phyloP scores from a whole-genome alignment of 2,888 invertebrate genomes.

The Artemia sp. region DNA sequence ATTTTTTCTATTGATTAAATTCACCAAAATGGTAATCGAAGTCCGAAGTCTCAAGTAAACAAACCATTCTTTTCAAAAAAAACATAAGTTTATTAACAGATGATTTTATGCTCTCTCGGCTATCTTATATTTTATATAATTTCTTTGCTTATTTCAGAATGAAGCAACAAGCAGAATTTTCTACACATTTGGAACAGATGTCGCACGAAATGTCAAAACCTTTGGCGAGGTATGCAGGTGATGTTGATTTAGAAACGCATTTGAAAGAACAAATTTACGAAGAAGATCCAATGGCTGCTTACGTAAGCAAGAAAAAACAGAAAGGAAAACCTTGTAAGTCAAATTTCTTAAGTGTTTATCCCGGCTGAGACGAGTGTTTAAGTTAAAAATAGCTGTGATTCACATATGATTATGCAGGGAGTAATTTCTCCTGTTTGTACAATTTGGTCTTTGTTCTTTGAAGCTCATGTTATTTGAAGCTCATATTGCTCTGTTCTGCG shows the following conservation, averaged over 20 bases:
- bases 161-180: constrained; percentile 60
- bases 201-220: constrained; percentile 75
- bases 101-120: constrained; percentile 13
- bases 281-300: constrained; percentile 87
- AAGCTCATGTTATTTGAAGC: too few species aligned
- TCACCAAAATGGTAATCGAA: too few species aligned
- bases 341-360: neutral
- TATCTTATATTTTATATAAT: neutral
- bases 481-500: too few species aligned
- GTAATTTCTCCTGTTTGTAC: too few species aligned
- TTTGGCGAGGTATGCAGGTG: constrained; percentile 70
- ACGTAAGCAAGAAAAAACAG: constrained; percentile 53
- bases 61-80: neutral
- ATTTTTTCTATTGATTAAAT: too few species aligned
- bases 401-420: too few species aligned
- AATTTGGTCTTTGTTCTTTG: too few species aligned
- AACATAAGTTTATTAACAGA: neutral
- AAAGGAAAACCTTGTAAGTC: constrained; percentile 30
- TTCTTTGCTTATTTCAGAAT: constrained; percentile 36
- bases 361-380: too few species aligned
- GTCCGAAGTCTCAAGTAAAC: neutral
- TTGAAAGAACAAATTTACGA: constrained; percentile 54
- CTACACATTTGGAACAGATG: constrained; percentile 50
- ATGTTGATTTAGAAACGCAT: constrained; percentile 64
- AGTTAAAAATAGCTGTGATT: too few species aligned